Conservation (phyloP, 2,113 vertebrate species). For the Oncorhynchus clarkii region DNA sequence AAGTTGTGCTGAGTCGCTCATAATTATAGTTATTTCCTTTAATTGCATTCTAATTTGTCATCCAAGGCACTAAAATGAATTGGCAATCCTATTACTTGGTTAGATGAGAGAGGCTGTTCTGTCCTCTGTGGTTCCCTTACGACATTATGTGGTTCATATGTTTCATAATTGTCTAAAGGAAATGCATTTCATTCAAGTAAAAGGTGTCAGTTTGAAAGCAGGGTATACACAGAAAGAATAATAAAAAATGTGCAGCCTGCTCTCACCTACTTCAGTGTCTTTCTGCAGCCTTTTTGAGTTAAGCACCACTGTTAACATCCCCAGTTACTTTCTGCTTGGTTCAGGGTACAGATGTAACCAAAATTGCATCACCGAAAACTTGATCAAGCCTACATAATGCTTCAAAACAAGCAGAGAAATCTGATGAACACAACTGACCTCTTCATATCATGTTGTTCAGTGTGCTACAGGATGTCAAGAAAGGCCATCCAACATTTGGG, state of each 20-base stretch:
- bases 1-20: background rate
- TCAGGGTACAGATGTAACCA: no score
- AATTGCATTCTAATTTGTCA: background rate
- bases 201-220: background rate
- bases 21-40: background rate
- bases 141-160: no score
- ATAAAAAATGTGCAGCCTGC: no score
- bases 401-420: background rate
- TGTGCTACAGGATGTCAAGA: conserved; percentile 17
- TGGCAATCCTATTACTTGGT: background rate
- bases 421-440: background rate
- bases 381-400: background rate
- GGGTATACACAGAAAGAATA: background rate
- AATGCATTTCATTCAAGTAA: no score
- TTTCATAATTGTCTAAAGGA: no score
- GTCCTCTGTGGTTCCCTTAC: no score
- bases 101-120: no score
- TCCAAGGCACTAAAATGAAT: background rate
- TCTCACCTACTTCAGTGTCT: no score
- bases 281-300: no score
- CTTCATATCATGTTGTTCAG: background rate
- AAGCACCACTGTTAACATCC: no score
- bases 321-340: no score
- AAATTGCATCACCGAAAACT: background rate
- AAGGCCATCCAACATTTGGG: background rate